These are phyloP conservation scores for Trilocha varians DNA, from an alignment of 2,888 invertebrate genomes.

Conservation along the genomic window DNA sequence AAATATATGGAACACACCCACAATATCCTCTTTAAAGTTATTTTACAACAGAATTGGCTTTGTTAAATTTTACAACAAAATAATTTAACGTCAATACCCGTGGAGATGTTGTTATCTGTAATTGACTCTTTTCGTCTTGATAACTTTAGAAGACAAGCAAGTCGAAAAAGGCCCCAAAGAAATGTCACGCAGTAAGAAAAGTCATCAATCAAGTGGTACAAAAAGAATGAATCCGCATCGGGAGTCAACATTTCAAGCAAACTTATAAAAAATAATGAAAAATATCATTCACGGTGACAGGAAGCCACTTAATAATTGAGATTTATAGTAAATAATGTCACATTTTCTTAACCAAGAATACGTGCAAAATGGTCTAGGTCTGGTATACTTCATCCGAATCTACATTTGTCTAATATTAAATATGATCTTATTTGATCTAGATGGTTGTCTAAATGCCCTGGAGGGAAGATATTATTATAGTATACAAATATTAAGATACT, in stretches of 20 bases:
- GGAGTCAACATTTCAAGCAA: constrained; percentile 38
- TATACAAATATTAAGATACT: no score
- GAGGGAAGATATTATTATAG: no score
- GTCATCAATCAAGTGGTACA: constrained; percentile 56
- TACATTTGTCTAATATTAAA: no score
- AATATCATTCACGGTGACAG: constrained; percentile 25
- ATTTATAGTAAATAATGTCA: not conserved
- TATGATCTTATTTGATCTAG: no score
- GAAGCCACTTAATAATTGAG: constrained; percentile 14
- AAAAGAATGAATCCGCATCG: constrained; percentile 44
- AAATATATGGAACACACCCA: no score
- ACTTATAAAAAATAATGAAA: constrained; percentile 3
- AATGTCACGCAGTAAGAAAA: constrained; percentile 48
- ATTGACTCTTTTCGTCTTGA: constrained; percentile 34
- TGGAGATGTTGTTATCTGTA: constrained; percentile 31
- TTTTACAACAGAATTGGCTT: not conserved
- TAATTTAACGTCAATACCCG: constrained; percentile 11
- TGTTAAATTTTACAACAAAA: not conserved
- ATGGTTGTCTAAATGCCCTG: no score
- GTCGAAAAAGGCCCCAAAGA: constrained; percentile 32
- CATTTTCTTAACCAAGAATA: no score
- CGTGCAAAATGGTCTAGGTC: no score
- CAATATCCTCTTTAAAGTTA: no score
- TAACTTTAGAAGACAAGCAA: constrained; percentile 34
- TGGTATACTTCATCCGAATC: no score